Conservation (phyloP, 1,140 invertebrate genomes). For the Drosophila yakuba region DNA sequence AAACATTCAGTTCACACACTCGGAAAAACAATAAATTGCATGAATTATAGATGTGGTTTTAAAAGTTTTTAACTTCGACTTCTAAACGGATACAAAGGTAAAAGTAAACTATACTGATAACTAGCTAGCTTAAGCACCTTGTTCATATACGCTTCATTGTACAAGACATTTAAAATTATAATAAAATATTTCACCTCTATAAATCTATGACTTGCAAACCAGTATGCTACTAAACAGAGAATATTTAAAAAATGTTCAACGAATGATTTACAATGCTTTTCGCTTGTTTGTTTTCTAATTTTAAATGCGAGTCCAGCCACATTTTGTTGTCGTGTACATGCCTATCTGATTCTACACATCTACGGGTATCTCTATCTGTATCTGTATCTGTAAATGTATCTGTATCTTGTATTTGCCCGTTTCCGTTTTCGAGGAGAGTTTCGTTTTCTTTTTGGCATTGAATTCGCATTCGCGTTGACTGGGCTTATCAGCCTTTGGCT, state of each 20-base stretch:
- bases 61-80: conserved; percentile 12
- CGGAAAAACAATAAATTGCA: conserved; percentile 38
- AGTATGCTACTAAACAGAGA: no score
- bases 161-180: no score
- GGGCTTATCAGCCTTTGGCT: conserved; percentile 44
- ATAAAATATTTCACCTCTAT: no score
- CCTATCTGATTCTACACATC: conserved; percentile 22
- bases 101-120: conserved; percentile 5
- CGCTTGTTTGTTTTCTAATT: conserved; percentile 21
- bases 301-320: conserved; percentile 14
- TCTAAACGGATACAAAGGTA: conserved; percentile 6
- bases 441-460: conserved; percentile 51
- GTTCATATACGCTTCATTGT: not conserved
- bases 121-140: conserved; percentile 8
- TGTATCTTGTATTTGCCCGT: conserved; percentile 52
- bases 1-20: conserved; percentile 40
- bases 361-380: conserved; percentile 4
- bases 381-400: conserved; percentile 16
- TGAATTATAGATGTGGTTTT: conserved; percentile 28
- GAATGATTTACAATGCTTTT: not conserved
- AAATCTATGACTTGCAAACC: no score
- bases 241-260: no score
- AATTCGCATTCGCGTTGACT: conserved; percentile 46
- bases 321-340: conserved; percentile 23
- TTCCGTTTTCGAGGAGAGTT: conserved; percentile 51